Evolutionary conservation across 2,888 invertebrate species (phyloP), one percentile per base, ranked within the genome.

Genomic region (Eilema depressum): DNA sequence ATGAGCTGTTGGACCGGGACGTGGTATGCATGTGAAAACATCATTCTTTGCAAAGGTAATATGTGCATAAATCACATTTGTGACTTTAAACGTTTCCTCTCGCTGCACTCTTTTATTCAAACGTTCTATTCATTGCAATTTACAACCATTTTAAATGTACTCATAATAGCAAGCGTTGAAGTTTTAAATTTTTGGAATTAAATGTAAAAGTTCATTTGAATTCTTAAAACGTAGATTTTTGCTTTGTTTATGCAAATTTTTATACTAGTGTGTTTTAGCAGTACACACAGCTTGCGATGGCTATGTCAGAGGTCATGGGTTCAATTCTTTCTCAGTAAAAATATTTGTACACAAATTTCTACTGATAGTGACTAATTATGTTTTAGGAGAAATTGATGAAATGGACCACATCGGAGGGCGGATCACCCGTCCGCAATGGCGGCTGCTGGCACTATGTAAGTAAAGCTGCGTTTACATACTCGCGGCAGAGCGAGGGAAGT

Each of bases 11-110:
- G 11, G 11, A 30, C n/a, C 60, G 28, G 61, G 64, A 28, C 53
- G 33, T 7, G 30, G 25, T 56, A 70, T 63, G 73, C 71, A 79
- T 71, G 25, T 70, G 63, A 60, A 71, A 79, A 72, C 70, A 69
- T 72, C 75, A 79, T 71, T 79, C 66, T 28, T 68, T 75, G 69
- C 28, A 73, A 66, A 74, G 28, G 33, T 76, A 67, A 72, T 75
- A 75, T 71, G 74, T 68, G 65, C 81, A 82, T 83, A 77, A 83
- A 82, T 85, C 80, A 84, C 78, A 75, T 82, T 79, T 74, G 81
- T 75, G 72, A 85, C 78, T 83, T 81, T 76, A 75, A 83, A 80
- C 69, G 71, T 59, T 80, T 78, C 72, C 76, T 64, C 53, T 67
- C 14, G 78, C 68, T 8, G 75, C 75, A 78, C 78, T 78, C 70